Base-by-base conservation (phyloP, 2,797 vertebrate genomes). In the Xerus rutilus region DNA sequence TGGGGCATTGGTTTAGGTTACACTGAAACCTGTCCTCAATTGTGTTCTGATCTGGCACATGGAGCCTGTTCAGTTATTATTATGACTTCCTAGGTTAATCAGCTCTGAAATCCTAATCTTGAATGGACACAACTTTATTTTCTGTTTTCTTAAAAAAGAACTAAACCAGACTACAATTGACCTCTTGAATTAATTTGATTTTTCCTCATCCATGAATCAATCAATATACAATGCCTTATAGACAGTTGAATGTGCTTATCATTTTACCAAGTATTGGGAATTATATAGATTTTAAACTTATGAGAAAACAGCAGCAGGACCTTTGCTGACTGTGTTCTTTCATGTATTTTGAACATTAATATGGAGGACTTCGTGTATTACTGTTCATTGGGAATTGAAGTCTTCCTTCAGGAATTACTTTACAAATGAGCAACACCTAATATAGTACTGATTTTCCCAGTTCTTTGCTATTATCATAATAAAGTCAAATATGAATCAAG, bases 401-500 rank as follows among this genome's bases (percentile, higher is more conserved):
- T 86, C 43, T 86, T 93, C 74, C 76, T 57, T 57, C 43, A 87
- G 69, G 64, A 93, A 43, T 65, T 83, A 69, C 43, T 93, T 88
- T 78, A 67, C 39, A 54, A 77, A 35, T 91, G 43, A 94, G n/a
- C 2, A 82, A 86, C 9, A 59, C 10, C 45, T 81, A 85, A 52
- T 35, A 88, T 3, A 77, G 15, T 39, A 45, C 28, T 39, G 43
- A 78, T 6, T 90, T 91, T 94, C 59, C 70, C 18, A 74, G 18
- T 70, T 91, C n/a, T 89, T 76, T 88, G 28, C 30, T 78, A 18
- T 74, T 54, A 6, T 93, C 17, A 59, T 86, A 89, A 54, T 79
- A n/a, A 47, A 86, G 74, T 93, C 21, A 62, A 77, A 67, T 89
- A 70, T 72, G 49, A 94, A 89, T 69, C 79, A 93, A 83, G 78